Base-by-base conservation (phyloP, 2,888 invertebrate genomes). In the Tetranychus piercei region DNA sequence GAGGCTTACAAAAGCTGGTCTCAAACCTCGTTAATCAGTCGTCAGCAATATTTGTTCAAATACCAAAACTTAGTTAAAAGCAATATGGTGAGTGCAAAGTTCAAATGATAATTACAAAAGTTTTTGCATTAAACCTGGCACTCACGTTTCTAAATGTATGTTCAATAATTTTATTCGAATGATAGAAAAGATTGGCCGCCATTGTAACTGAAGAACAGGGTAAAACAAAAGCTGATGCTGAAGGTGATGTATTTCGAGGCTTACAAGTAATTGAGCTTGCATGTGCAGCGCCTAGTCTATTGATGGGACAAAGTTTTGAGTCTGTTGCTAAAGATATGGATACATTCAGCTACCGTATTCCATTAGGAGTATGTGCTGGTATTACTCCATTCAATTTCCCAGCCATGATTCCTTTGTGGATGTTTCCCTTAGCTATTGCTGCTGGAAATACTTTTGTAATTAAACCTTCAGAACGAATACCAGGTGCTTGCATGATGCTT, bases 361-460 rank as follows among this genome's bases (percentile, higher is more conserved):
- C 99, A 0, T 84, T 99, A 1, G 99, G 99, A 69, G 91, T 95
- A 1, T 90, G 90, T 23, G 93, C 90, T 80, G 95, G 96, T 73
- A 94, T 76, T 20, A 73, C 75, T 44, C 76, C 76, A 11, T 76
- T 76, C 71, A 76, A 76, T 97, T 99, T 97, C 84, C 99, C 99
- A 0, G 97, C 97, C 45, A 99, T 99, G 99, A 95, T 99, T 79
- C 99, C 99, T 0, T 86, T 99, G 6, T 99, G 99, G 97, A 87
- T 87, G 86, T 87, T 86, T 80, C 87, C 87, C 9, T 90, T 86
- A 79, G 85, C 87, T 1, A 78, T 85, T 44, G 86, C 92, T 7
- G 92, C 94, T 74, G 99, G 99, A 72, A 99, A 99, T 83, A 92
- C 97, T 0, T 90, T 91, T 83, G 85, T 99, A 74, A 85, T 99